These are phyloP conservation scores for Sebastes fasciatus DNA, from an alignment of 2,113 vertebrate genomes.

Conservation along the genomic window DNA sequence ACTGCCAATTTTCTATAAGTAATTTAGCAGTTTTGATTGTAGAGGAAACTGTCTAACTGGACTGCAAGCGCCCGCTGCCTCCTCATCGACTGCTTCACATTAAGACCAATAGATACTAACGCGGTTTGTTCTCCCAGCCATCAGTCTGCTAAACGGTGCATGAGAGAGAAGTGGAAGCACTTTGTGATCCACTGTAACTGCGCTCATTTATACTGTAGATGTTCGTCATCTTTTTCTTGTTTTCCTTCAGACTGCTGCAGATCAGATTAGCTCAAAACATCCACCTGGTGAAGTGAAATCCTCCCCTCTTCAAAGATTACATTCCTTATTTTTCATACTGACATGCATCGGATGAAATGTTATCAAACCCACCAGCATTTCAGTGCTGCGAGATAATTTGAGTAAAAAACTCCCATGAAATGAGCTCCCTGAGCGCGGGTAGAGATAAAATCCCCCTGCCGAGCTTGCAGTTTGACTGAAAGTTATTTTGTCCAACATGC, in stretches of 20 bases:
- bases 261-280: slow-evolving; percentile 40
- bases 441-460: slow-evolving; percentile 38
- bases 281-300: slow-evolving; percentile 37
- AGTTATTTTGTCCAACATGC: slow-evolving; percentile 50
- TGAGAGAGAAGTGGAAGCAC: neutral
- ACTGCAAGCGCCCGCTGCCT: neutral
- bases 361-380: slow-evolving; percentile 30
- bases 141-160: slow-evolving; percentile 15
- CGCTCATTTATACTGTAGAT: neutral
- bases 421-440: slow-evolving; percentile 23
- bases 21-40: neutral
- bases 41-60: neutral
- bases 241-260: slow-evolving; percentile 23
- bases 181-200: neutral
- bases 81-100: neutral
- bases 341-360: slow-evolving; percentile 37
- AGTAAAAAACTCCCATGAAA: slow-evolving; percentile 36
- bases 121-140: neutral
- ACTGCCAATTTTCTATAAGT: neutral
- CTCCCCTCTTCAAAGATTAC: slow-evolving; percentile 13
- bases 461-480: slow-evolving; percentile 55
- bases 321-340: slow-evolving; percentile 32
- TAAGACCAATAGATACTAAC: slow-evolving; percentile 14
- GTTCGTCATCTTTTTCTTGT: neutral
- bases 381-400: slow-evolving; percentile 28